Evolutionary conservation across 2,888 invertebrate genomes (phyloP).

Genomic region (Drosophila nr. perissopoda): DNA sequence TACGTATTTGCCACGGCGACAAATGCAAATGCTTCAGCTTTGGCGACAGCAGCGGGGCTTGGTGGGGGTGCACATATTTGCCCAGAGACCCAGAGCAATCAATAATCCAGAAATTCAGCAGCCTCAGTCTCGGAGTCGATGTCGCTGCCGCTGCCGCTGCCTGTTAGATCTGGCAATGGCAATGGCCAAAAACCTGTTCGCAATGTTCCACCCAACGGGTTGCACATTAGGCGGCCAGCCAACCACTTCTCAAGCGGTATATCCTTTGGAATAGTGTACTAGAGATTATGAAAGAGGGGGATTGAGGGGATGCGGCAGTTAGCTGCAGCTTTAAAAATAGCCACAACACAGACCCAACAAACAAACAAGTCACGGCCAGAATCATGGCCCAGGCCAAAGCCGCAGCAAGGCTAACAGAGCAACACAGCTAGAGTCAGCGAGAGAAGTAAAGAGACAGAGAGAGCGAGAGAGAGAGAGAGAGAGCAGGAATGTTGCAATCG

Average conservation of each 20-base stretch:
- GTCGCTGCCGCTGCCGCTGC: slow-evolving; percentile 10
- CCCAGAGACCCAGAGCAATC: slow-evolving; percentile 80
- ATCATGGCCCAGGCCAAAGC: slow-evolving; percentile 44
- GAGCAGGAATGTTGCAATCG: slow-evolving; percentile 68
- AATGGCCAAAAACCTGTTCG: slow-evolving; percentile 53
- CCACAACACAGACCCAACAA: slow-evolving; percentile 61
- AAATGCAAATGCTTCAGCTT: slow-evolving; percentile 56
- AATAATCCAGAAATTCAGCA: slow-evolving; percentile 65
- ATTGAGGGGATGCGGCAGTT: neutral
- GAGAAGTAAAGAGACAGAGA: slow-evolving; percentile 1
- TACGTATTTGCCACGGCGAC: slow-evolving; percentile 65
- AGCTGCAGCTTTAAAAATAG: slow-evolving; percentile 65
- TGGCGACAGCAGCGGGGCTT: neutral
- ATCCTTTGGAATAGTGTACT: slow-evolving; percentile 38
- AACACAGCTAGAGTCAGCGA: slow-evolving; percentile 10
- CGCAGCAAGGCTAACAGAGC: slow-evolving; percentile 58
- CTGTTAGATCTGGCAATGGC: slow-evolving; percentile 44
- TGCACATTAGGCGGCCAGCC: slow-evolving; percentile 58
- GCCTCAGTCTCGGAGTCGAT: slow-evolving; percentile 17
- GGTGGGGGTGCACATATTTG: slow-evolving; percentile 49
- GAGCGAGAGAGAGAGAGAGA: slow-evolving; percentile 2
- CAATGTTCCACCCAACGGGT: slow-evolving; percentile 69
- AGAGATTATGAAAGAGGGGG: neutral
- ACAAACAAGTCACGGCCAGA: slow-evolving; percentile 76
- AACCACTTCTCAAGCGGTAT: slow-evolving; percentile 40